Evolutionary conservation across 2,113 vertebrate genomes (phyloP).

Genomic region (Lates calcarifer): DNA sequence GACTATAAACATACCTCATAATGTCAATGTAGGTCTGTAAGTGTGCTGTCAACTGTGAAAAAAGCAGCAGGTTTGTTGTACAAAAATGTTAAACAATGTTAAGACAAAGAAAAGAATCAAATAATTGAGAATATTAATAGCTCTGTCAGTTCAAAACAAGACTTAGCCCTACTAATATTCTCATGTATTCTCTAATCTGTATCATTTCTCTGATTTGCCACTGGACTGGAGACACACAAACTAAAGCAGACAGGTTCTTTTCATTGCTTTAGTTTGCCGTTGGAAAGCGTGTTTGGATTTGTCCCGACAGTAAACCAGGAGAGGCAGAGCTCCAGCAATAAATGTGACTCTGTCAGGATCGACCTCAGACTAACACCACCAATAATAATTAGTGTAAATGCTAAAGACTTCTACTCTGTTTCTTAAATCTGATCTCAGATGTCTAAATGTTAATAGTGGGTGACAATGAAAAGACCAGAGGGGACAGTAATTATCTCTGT

Average conservation of each 20-base stretch:
- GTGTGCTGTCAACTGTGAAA: not conserved
- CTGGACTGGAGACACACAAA: not conserved
- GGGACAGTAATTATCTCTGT: slow-evolving; percentile 24
- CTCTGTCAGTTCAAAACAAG: not conserved
- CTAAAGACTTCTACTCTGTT: not conserved
- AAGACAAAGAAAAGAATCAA: not conserved
- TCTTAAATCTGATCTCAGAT: slow-evolving; percentile 15
- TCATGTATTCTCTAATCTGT: not conserved
- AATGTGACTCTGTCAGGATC: not conserved
- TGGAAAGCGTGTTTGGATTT: not conserved
- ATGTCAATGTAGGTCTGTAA: not conserved
- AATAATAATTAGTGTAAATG: not conserved
- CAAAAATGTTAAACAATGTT: too few relatives aligned
- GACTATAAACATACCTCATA: not conserved
- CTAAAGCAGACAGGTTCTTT: not conserved
- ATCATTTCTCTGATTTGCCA: not conserved
- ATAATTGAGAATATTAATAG: not conserved
- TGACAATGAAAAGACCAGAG: slow-evolving; percentile 40
- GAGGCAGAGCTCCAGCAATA: not conserved
- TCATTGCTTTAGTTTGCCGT: not conserved
- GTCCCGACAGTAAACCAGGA: not conserved
- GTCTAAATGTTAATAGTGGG: slow-evolving; percentile 20
- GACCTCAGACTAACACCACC: not conserved
- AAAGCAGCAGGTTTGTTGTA: too few relatives aligned
- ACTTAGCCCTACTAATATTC: not conserved